Conservation (phyloP, 2,113 vertebrate genomes). For the Zapornia atra region DNA sequence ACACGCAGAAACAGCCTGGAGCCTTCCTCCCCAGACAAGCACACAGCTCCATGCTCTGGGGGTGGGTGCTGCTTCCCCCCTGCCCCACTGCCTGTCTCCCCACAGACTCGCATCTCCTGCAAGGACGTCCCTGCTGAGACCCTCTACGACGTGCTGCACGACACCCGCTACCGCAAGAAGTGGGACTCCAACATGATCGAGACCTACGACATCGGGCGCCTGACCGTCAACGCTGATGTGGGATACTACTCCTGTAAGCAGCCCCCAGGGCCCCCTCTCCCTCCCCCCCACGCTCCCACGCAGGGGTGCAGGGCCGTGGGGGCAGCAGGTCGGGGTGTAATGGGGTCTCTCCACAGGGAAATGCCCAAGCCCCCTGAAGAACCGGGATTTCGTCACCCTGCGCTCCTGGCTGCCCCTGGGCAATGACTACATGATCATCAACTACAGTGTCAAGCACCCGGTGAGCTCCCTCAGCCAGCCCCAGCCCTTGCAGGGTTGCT, state of each 20-base stretch:
- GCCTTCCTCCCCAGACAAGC: accelerated
- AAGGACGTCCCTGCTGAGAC: conserved; percentile 86
- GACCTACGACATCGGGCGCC: conserved; percentile 87
- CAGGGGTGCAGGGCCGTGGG: accelerated
- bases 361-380: conserved; percentile 85
- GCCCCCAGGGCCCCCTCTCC: too few species aligned
- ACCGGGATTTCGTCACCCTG: conserved; percentile 89
- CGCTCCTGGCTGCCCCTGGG: conserved; percentile 88
- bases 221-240: conserved; percentile 88
- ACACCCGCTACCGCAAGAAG: conserved; percentile 87
- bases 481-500: neutral
- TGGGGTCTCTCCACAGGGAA: conserved; percentile 28
- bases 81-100: accelerated
- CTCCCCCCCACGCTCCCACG: accelerated
- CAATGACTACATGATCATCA: conserved; percentile 89
- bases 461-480: conserved; percentile 17
- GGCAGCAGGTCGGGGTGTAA: neutral
- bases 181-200: conserved; percentile 93
- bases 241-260: conserved; percentile 92
- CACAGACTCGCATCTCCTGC: conserved; percentile 86
- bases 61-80: neutral
- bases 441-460: conserved; percentile 89
- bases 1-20: accelerated
- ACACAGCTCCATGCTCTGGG: neutral
- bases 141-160: conserved; percentile 88